phyloP scores from a whole-genome alignment of 2,113 vertebrate species.

The Diadophis punctatus region DNA sequence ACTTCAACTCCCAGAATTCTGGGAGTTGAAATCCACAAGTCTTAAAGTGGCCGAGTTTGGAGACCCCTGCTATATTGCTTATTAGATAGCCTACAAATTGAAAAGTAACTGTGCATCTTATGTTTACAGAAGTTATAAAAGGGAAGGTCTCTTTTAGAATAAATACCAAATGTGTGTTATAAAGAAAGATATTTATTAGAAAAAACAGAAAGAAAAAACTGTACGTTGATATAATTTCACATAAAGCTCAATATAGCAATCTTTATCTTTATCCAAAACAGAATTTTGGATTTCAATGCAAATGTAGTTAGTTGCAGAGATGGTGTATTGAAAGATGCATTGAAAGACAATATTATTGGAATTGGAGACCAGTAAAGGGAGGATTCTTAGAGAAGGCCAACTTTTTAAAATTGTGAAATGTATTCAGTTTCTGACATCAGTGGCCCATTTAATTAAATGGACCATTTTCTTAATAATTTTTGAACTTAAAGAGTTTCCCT shows the following conservation, averaged over 20 bases:
- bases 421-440: neutral
- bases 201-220: neutral
- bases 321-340: neutral
- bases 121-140: neutral
- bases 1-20: too few species aligned
- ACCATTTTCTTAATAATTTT: neutral
- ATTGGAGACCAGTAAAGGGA: neutral
- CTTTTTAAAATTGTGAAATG: neutral
- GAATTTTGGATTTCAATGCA: neutral
- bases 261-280: neutral
- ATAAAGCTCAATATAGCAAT: neutral
- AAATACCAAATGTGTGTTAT: neutral
- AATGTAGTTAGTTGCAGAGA: neutral
- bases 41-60: too few species aligned
- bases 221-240: neutral
- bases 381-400: neutral
- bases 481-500: neutral
- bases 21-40: too few species aligned
- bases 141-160: neutral
- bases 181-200: neutral
- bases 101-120: neutral
- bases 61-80: neutral
- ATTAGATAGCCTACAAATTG: too few species aligned
- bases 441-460: neutral
- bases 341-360: neutral